phyloP scores from a whole-genome alignment of 2,797 vertebrate species.

The Octomys mimax region DNA sequence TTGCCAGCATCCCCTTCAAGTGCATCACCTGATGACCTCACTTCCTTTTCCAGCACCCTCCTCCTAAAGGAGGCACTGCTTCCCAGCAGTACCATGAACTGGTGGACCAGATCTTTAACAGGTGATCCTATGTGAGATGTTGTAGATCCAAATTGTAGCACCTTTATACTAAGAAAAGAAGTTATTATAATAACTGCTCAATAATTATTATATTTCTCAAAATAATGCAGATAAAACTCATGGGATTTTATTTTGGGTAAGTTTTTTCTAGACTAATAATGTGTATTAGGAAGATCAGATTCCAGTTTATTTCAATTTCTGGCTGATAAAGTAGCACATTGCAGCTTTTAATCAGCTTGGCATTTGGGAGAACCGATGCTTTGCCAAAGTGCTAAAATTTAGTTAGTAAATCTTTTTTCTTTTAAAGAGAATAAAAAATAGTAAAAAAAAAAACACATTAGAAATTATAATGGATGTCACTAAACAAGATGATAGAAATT shows the following conservation, averaged over 20 bases:
- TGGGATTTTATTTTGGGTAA: neutral
- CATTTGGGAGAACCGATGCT: neutral
- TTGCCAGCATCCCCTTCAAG: neutral
- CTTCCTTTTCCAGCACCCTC: neutral
- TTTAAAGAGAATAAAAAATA: neutral
- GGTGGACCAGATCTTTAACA: neutral
- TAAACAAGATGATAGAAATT: no score
- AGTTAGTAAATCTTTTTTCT: neutral
- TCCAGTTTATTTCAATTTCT: neutral
- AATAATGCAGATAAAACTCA: neutral
- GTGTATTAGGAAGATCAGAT: neutral
- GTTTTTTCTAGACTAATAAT: neutral
- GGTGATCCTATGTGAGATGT: neutral
- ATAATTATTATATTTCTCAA: neutral
- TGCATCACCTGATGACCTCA: neutral
- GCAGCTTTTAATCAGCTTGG: neutral
- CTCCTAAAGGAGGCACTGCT: neutral
- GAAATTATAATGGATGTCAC: no score
- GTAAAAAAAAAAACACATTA: no score
- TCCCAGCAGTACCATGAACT: neutral
- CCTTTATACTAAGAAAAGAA: neutral
- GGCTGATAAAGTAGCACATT: neutral
- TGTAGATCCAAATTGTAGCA: neutral
- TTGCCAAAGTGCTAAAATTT: neutral
- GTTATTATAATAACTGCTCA: neutral